These are phyloP conservation scores for Pseudorhombus dupliciocellatus DNA, from an alignment of 2,113 vertebrate species.

Conservation along the genomic window DNA sequence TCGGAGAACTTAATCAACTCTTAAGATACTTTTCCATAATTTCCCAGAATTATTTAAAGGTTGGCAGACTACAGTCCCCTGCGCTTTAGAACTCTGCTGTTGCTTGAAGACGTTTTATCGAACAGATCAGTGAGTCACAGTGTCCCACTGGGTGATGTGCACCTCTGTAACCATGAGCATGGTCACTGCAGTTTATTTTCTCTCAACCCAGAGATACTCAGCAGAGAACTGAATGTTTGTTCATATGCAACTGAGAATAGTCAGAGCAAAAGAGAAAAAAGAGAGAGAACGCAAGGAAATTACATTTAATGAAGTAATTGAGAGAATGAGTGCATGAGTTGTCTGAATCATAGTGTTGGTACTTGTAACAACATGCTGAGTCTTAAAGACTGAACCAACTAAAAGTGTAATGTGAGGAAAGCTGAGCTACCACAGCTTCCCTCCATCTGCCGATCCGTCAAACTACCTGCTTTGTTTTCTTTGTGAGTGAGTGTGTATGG, in stretches of 20 bases:
- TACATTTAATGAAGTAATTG: too few species aligned
- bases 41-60: background rate
- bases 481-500: constrained; percentile 12
- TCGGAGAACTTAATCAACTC: background rate
- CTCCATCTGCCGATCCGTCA: background rate
- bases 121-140: background rate
- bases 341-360: too few species aligned
- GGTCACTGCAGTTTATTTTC: background rate
- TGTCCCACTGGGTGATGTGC: background rate
- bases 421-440: background rate
- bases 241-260: too few species aligned
- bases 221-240: too few species aligned
- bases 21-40: background rate
- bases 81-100: too few species aligned
- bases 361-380: too few species aligned
- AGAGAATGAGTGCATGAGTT: too few species aligned
- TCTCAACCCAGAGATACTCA: background rate
- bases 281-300: too few species aligned
- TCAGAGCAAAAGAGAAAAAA: too few species aligned
- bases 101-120: background rate
- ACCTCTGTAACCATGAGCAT: background rate
- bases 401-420: background rate
- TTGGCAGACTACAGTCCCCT: background rate
- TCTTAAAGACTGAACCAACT: too few species aligned
- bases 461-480: background rate